A percentile compares a stretch with the other conserved stretches of the same genome.
Evolutionary conservation across 2,113 vertebrate species (phyloP).

Genomic region (Prunella himalayana): DNA sequence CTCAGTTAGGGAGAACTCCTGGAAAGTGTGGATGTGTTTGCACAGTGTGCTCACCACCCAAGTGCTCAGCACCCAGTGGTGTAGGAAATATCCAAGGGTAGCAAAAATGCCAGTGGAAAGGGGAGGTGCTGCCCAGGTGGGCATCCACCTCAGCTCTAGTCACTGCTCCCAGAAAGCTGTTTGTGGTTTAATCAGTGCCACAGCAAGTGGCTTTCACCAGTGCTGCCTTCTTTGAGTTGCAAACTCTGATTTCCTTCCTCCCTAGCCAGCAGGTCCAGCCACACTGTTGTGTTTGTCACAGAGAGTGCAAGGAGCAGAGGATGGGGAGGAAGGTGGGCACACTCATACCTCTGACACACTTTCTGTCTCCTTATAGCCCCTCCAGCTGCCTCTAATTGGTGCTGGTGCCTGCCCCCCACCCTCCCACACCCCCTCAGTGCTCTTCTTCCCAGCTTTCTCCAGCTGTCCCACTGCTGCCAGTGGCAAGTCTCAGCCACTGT

Average conservation of each 20-base stretch:
- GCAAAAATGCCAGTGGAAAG: neutral
- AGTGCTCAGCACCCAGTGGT: neutral
- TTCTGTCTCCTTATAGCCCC: neutral
- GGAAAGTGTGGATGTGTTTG: neutral
- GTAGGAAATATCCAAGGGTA: rapidly evolving
- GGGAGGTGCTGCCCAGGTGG: neutral
- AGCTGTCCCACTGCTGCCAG: neutral
- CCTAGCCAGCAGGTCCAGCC: neutral
- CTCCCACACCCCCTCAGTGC: neutral
- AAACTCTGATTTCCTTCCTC: neutral
- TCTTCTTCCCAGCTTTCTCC: neutral
- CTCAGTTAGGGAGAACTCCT: neutral
- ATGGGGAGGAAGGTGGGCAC: neutral
- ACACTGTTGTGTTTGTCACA: neutral
- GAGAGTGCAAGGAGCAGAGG: neutral
- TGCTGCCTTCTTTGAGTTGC: neutral
- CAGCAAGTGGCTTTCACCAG: neutral
- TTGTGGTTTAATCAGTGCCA: neutral
- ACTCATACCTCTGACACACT: neutral
- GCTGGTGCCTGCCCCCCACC: neutral
- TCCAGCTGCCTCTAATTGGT: neutral
- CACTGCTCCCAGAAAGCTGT: neutral
- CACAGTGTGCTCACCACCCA: rapidly evolving
- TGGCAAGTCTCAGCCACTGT: neutral
- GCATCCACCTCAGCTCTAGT: neutral